A percentile compares a stretch with the other conserved stretches of the same genome.
phyloP scores from a whole-genome alignment of 2,888 invertebrate species.

The Orgyia antiqua region DNA sequence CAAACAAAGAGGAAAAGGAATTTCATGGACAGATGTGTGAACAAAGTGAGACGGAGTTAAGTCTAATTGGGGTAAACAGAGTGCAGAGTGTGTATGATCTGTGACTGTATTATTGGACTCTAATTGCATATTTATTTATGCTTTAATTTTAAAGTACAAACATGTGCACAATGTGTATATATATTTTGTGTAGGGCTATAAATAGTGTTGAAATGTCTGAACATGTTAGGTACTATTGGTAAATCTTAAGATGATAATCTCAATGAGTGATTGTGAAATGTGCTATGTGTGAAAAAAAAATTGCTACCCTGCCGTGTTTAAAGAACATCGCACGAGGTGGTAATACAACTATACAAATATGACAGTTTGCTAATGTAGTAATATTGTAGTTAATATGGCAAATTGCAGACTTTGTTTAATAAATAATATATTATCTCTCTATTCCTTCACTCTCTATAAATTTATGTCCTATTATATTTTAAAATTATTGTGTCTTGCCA shows the following conservation, averaged over 20 bases:
- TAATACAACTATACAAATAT: constrained; percentile 29
- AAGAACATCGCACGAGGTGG: constrained; percentile 65
- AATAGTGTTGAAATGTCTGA: constrained; percentile 41
- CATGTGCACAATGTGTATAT: constrained; percentile 72
- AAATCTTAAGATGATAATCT: constrained; percentile 66
- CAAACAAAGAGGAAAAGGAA: constrained; percentile 85
- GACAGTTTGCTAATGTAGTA: constrained; percentile 64
- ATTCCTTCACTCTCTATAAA: constrained; percentile 70
- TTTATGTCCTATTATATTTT: constrained; percentile 50
- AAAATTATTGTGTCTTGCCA: constrained; percentile 60
- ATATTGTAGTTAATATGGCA: constrained; percentile 47
- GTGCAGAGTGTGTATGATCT: constrained; percentile 63
- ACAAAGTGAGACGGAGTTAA: constrained; percentile 88
- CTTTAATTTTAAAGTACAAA: constrained; percentile 76
- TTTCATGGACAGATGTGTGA: constrained; percentile 91
- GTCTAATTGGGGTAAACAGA: constrained; percentile 38
- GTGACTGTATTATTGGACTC: constrained; percentile 58
- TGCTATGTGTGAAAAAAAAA: constrained; percentile 40
- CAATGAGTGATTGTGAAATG: constrained; percentile 63
- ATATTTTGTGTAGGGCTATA: constrained; percentile 64
- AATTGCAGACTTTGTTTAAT: constrained; percentile 54
- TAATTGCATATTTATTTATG: too few species aligned
- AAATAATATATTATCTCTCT: constrained; percentile 49
- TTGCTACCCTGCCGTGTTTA: constrained; percentile 63
- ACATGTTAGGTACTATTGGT: constrained; percentile 55